A percentile compares a stretch with the other conserved stretches of the same genome.
These are phyloP conservation scores for Drosophila miranda DNA, from an alignment of 1,140 invertebrate genomes.

Conservation along the genomic window DNA sequence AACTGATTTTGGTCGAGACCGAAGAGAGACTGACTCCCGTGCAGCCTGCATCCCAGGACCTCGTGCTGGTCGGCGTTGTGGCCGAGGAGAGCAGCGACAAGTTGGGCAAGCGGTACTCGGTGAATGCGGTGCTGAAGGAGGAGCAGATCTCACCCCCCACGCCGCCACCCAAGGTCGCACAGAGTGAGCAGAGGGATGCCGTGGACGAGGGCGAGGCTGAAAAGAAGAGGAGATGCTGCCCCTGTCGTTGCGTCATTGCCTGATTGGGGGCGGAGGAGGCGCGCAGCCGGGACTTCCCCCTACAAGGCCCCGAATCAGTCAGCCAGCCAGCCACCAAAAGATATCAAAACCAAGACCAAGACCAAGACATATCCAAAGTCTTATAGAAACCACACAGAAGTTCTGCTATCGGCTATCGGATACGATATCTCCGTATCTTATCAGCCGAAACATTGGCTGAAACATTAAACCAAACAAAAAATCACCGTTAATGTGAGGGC, in stretches of 20 bases:
- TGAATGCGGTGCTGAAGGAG: slow-evolving; percentile 24
- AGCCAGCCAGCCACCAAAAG: too few species aligned
- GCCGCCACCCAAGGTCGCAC: neutral
- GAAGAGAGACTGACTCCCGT: slow-evolving; percentile 22
- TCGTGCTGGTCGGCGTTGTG: slow-evolving; percentile 30
- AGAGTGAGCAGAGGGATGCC: slow-evolving; percentile 9
- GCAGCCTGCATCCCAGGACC: slow-evolving; percentile 1
- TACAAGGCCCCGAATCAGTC: slow-evolving; percentile 5
- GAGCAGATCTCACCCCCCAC: neutral
- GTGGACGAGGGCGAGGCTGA: slow-evolving; percentile 9
- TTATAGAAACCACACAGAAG: slow-evolving; percentile 17
- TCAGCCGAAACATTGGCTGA: slow-evolving; percentile 35
- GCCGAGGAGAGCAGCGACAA: slow-evolving; percentile 37
- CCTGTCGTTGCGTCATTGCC: slow-evolving; percentile 35
- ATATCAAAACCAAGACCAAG: neutral
- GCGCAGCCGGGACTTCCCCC: slow-evolving; percentile 28
- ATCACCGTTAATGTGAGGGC: slow-evolving; percentile 41
- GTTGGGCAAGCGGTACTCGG: slow-evolving; percentile 34
- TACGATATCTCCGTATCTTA: slow-evolving; percentile 50
- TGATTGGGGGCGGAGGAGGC: slow-evolving; percentile 19
- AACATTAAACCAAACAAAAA: slow-evolving; percentile 32
- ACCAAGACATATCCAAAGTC: slow-evolving; percentile 11
- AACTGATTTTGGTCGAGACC: slow-evolving; percentile 14
- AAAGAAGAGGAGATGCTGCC: slow-evolving; percentile 22
- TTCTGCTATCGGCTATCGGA: slow-evolving; percentile 30